Percentiles rank a stretch among this genome's conserved stretches.
These are phyloP conservation scores for Eretmochelys imbricata DNA, from an alignment of 2,113 vertebrate genomes.

Conservation along the genomic window DNA sequence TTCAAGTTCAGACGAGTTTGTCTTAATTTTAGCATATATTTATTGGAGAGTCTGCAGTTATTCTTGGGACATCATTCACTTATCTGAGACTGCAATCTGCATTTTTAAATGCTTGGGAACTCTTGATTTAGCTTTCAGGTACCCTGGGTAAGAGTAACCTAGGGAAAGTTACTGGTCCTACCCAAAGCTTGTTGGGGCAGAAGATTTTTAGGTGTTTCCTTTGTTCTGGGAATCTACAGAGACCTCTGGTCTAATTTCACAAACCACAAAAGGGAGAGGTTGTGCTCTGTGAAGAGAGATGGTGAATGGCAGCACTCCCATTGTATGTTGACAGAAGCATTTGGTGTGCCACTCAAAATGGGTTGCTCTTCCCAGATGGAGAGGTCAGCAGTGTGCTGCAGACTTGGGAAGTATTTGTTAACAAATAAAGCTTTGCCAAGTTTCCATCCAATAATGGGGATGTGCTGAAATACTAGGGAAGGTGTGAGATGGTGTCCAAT, in stretches of 20 bases:
- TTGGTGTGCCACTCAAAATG: neutral
- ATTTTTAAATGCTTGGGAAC: neutral
- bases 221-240: neutral
- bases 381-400: conserved; percentile 34
- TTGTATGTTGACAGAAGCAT: conserved; percentile 8
- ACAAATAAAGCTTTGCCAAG: conserved; percentile 23
- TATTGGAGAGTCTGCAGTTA: neutral
- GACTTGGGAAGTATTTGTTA: conserved; percentile 41
- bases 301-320: neutral
- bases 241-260: neutral
- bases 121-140: neutral
- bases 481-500: neutral
- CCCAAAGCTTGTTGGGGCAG: neutral
- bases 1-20: neutral
- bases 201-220: neutral
- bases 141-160: neutral
- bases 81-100: neutral
- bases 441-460: conserved; percentile 34
- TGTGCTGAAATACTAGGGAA: conserved; percentile 3
- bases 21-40: neutral
- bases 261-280: neutral
- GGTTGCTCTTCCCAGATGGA: neutral
- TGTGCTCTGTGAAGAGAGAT: neutral
- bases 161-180: neutral
- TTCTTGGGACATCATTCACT: neutral